Base-by-base conservation (phyloP, 2,797 vertebrate genomes). In the Malurus leucopterus region DNA sequence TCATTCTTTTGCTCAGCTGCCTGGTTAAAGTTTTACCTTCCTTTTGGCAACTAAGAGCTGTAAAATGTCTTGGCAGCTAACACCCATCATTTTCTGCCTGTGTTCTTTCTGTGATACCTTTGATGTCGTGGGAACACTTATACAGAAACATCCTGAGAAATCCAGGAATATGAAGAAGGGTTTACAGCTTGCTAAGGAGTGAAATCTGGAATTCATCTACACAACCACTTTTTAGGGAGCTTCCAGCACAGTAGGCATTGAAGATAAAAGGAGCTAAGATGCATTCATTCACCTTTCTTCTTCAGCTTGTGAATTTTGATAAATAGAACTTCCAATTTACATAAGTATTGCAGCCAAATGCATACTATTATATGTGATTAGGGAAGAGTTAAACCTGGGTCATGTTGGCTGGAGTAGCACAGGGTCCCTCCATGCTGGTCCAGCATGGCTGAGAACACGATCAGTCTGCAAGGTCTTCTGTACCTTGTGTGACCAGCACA, bases 71-170 rank as follows among this genome's bases (percentile, higher is more conserved):
- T 94, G 87, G 87, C 94, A 92, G 79, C 67, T 89, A 69, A 92
- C 78, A 85, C 86, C 87, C 70, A 15, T 93, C 70, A 81, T 93
- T 88, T 93, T 88, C 90, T 87, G 82, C 88, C 79, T 90, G 19
- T 80, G 27, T 80, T 91, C 63, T 91, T 75, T 83, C 84, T n/a
- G 2, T 70, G 74, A 89, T 90, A 89, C 70, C 91, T 95, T 94
- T 95, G 93, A 94, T 93, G 92, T 94, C 49, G 59, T 95, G 92
- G 89, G 95, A 95, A 94, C 62, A 30, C 65, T 80, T 74, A 26
- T 0, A 64, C 12, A 84, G 81, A 77, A 80, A 29, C 75, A 74
- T 38, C 5, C 84, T 68, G 71, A 94, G 84, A 86, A 93, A 91
- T 79, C 32, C 65, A 82, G 86, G 68, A 83, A 59, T 72, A 62